Conservation (phyloP, 2,113 vertebrate species). For the Crotalus tigris region DNA sequence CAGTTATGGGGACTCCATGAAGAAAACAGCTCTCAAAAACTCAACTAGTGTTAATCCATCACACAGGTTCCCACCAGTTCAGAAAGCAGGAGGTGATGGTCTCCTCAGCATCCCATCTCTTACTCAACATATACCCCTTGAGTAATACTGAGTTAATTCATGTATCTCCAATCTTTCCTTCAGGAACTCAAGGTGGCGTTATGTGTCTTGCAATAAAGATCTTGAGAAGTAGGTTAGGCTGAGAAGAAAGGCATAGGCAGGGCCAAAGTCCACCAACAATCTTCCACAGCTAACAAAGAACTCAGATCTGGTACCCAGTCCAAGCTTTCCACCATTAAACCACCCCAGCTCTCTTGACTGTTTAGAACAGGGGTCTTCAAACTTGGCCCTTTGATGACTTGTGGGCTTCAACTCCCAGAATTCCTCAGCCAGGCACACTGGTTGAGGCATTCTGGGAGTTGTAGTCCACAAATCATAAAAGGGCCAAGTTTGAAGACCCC, state of each 20-base stretch:
- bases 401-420: too few species aligned
- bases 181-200: neutral
- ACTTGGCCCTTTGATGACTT: too few species aligned
- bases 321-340: neutral
- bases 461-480: too few species aligned
- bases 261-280: neutral
- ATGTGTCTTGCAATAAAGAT: neutral
- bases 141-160: neutral
- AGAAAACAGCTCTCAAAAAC: neutral
- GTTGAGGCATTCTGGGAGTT: too few species aligned
- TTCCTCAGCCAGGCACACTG: too few species aligned
- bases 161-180: neutral
- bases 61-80: neutral
- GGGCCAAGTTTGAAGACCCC: too few species aligned
- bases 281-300: neutral
- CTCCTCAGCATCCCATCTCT: neutral
- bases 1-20: too few species aligned
- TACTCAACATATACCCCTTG: neutral
- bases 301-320: neutral
- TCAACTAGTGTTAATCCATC: neutral
- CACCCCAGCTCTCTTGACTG: neutral
- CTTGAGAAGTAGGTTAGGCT: neutral
- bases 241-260: neutral
- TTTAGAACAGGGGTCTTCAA: too few species aligned
- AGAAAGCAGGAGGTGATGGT: neutral